These are phyloP conservation scores for Apoda limacodes DNA, from an alignment of 2,888 invertebrate species.

Conservation along the genomic window DNA sequence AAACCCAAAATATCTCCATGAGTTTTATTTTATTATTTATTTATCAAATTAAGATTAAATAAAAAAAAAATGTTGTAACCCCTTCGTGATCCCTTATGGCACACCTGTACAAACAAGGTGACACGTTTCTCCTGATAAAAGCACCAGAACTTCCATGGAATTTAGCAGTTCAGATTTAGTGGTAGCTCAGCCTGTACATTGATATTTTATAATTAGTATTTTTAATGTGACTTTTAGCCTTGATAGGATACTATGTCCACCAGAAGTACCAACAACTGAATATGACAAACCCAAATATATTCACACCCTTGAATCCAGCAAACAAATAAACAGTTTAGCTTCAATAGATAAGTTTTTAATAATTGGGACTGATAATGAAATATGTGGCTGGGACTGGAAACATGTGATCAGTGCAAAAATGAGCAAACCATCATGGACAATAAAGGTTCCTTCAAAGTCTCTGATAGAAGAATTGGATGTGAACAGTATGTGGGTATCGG, in stretches of 20 bases:
- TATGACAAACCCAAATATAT: constrained; percentile 72
- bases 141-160: too few relatives aligned
- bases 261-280: constrained; percentile 64
- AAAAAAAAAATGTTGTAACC: too few relatives aligned
- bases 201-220: too few relatives aligned
- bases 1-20: too few relatives aligned
- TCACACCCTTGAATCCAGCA: constrained; percentile 69
- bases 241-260: constrained; percentile 71
- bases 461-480: constrained; percentile 82
- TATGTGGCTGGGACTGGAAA: constrained; percentile 83
- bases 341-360: constrained; percentile 77
- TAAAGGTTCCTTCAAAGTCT: constrained; percentile 75
- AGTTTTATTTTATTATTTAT: too few relatives aligned
- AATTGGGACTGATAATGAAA: constrained; percentile 80
- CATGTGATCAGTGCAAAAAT: constrained; percentile 71
- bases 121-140: too few relatives aligned
- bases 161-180: too few relatives aligned
- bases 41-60: too few relatives aligned
- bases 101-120: too few relatives aligned
- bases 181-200: too few relatives aligned
- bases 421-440: constrained; percentile 74
- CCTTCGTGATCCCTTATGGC: too few relatives aligned
- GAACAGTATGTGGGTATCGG: constrained; percentile 77
- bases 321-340: constrained; percentile 76
- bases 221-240: constrained; percentile 67